Percentiles rank a stretch among this genome's conserved stretches.
Evolutionary conservation across 2,113 vertebrate genomes (phyloP).

Genomic region (Mormyrus iriodes): DNA sequence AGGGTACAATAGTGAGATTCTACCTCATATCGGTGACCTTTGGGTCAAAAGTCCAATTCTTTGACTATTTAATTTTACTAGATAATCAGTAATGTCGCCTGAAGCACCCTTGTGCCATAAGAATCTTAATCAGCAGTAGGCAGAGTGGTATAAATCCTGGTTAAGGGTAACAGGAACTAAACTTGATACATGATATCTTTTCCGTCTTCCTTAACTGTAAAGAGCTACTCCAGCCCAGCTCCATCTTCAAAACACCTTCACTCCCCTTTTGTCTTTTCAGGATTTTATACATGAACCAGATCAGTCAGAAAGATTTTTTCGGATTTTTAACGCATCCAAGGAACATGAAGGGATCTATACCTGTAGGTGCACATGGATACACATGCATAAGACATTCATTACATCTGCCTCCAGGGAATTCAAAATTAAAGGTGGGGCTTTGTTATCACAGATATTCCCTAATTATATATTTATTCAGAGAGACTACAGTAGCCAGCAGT

Average conservation of each 20-base stretch:
- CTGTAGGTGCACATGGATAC: conserved; percentile 46
- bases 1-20: not conserved
- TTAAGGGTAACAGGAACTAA: not conserved
- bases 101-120: not conserved
- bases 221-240: not conserved
- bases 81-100: not conserved
- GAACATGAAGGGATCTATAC: conserved; percentile 37
- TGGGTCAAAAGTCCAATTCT: not conserved
- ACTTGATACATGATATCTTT: not conserved
- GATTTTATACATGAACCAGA: not conserved
- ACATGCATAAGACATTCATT: conserved; percentile 31
- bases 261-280: conserved; percentile 25
- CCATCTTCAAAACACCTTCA: not conserved
- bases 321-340: accelerated
- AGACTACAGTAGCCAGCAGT: not conserved
- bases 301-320: accelerated
- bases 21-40: not conserved
- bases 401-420: conserved; percentile 37
- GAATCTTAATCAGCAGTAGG: too few relatives aligned
- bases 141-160: too few relatives aligned
- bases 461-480: not conserved
- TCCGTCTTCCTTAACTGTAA: not conserved
- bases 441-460: not conserved
- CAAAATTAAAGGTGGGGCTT: not conserved
- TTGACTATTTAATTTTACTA: not conserved